Base-by-base conservation (phyloP, 2,797 vertebrate genomes). In the Balearica regulorum region DNA sequence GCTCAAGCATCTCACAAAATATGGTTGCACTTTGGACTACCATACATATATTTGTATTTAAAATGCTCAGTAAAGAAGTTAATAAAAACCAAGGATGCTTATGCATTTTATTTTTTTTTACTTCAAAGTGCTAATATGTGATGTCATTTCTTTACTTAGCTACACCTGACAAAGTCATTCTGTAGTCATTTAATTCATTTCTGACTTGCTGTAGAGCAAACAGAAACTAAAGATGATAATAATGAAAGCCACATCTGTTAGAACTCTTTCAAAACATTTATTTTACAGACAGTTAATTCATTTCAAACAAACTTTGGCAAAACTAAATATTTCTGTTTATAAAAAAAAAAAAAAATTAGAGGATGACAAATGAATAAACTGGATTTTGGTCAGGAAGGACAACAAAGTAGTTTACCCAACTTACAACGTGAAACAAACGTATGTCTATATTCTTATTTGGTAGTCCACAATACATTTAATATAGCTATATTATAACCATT, bases 211-310 rank as follows among this genome's bases (percentile, higher is more conserved):
- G 17, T 35, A 64, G 25, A 58, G 57, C 60, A 80, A 88, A 82
- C 3, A 10, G 15, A 91, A 96, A 61, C 75, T 91, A 83, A 95
- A 91, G 44, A 91, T 92, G 84, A 94, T 87, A 83, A 75, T 70
- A 85, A 93, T 83, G 61, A 6, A 89, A 89, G 73, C 28, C 92
- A 96, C 84, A 95, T 93, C 82, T 95, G 78, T 90, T 95, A 89
- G 78, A 68, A 94, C 29, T 87, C 11, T 90, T 81, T 89, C 70
- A 90, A 97, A 95, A 69, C 8, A 92, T 89, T 96, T 95, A 73
- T 62, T 94, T 97, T 95, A 86, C 53, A 90, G 89, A 93, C 54
- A 97, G 83, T 86, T 95, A 94, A 92, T 96, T 96, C 92, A 65
- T 90, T 95, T 87, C 66, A 92, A 96, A 94, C 15, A 90, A 86